Base-by-base conservation (phyloP, 2,888 invertebrate genomes). In the Leucoma salicis region DNA sequence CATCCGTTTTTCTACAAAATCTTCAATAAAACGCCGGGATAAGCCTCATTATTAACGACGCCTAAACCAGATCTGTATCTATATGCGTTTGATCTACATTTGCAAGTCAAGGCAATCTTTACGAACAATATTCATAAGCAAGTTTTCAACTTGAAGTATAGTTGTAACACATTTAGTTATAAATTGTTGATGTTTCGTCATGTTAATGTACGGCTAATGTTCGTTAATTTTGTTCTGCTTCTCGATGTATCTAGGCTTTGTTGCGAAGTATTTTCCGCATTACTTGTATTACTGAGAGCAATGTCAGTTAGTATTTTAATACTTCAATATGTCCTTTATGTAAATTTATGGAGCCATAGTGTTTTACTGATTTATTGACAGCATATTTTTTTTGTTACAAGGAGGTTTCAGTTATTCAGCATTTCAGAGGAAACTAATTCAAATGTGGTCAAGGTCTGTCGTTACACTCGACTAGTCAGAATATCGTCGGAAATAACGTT, bases 81-180 rank as follows among this genome's bases (percentile, higher is more conserved):
- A 58, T 48, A 63, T 62, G 57, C 51, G 49, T 57, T 66, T 63
- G 70, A 49, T 63, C 70, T 45, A 72, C 49, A 62, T 72, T 66
- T 34, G 49, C 18, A 46, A 48, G 46, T 57, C 70, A 70, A 67
- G 70, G 71, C 47, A 53, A 66, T 54, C 49, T 52, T 49, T 42
- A 47, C 31, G 42, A 38, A 46, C 46, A 36, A 39, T 45, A 49
- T 49, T 46, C 33, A 25, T 28, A 46, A 40, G 32, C 28, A 38
- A 40, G 12, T 42, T 36, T 27, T 25, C 57, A 47, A 33, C 10
- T 43, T 38, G 21, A 36, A 35, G 10, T 41, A 3, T 34, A 31
- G 12, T 33, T 31, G 31, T 18, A 24, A 14, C 13, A 18, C 36
- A 38, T 42, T 12, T 29, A 13, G 1, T 7, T 3, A 3, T 4